Evolutionary conservation across 2,113 vertebrate species (phyloP).

Genomic region (Myotis brandtii): DNA sequence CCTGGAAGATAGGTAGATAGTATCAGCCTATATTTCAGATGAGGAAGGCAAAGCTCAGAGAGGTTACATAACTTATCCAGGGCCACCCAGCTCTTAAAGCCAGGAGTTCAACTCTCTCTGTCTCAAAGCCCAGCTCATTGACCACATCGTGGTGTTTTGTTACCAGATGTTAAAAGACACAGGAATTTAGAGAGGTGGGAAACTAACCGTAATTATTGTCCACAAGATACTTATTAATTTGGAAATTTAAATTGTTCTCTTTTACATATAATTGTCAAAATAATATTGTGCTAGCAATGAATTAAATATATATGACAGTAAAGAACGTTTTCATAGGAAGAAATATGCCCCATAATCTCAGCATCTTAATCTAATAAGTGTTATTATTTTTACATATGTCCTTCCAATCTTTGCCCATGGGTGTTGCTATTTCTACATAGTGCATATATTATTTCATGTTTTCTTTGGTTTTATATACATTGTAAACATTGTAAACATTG

Average conservation of each 20-base stretch:
- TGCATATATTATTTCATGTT: conserved; percentile 2
- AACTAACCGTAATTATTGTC: neutral
- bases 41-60: neutral
- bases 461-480: conserved; percentile 37
- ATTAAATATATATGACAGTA: conserved; percentile 25
- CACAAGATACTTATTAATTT: neutral
- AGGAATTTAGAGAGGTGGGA: neutral
- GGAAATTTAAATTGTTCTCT: neutral
- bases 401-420: conserved; percentile 5
- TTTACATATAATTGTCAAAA: conserved; percentile 6
- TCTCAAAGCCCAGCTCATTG: neutral
- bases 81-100: neutral
- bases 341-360: neutral
- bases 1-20: neutral
- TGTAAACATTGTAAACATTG: no score
- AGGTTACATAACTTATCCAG: neutral
- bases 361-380: conserved; percentile 36
- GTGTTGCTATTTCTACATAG: neutral
- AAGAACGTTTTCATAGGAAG: conserved; percentile 16
- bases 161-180: neutral
- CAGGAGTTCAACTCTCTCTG: neutral
- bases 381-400: conserved; percentile 9
- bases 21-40: neutral
- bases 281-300: neutral
- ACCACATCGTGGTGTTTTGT: neutral